phyloP scores from a whole-genome alignment of 2,888 invertebrate species.

The Eupithecia tripunctaria region DNA sequence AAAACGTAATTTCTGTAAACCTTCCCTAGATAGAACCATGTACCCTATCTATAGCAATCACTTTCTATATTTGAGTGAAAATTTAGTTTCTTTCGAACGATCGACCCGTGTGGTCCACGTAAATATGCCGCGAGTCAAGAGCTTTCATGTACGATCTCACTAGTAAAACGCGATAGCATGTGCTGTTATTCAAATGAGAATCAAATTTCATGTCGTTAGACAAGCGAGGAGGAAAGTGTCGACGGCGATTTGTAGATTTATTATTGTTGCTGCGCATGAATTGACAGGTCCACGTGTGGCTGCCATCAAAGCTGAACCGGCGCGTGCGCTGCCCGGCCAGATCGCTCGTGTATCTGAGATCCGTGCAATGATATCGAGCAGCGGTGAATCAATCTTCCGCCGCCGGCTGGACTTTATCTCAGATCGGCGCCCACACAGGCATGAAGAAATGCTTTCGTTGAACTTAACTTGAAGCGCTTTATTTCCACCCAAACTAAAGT shows the following conservation, averaged over 20 bases:
- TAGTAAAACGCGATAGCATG: constrained; percentile 68
- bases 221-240: constrained; percentile 63
- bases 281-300: constrained; percentile 64
- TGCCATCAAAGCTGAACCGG: constrained; percentile 51
- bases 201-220: constrained; percentile 71
- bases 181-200: constrained; percentile 69
- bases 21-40: neutral
- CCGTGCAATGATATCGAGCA: constrained; percentile 67
- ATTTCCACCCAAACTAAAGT: constrained; percentile 20
- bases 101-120: constrained; percentile 65
- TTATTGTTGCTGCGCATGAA: constrained; percentile 67
- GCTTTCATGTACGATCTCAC: constrained; percentile 56
- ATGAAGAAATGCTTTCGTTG: constrained; percentile 60
- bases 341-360: constrained; percentile 72
- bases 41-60: constrained; percentile 3
- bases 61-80: constrained; percentile 37
- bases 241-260: constrained; percentile 70
- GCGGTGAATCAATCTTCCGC: constrained; percentile 80
- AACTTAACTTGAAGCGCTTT: constrained; percentile 56
- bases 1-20: constrained; percentile 4
- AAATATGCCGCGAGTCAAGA: constrained; percentile 57
- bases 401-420: constrained; percentile 69
- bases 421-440: constrained; percentile 67
- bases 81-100: constrained; percentile 43
- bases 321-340: constrained; percentile 65